Conservation (phyloP, 2,888 invertebrate genomes). For the Xestoiulus laeticollis region DNA sequence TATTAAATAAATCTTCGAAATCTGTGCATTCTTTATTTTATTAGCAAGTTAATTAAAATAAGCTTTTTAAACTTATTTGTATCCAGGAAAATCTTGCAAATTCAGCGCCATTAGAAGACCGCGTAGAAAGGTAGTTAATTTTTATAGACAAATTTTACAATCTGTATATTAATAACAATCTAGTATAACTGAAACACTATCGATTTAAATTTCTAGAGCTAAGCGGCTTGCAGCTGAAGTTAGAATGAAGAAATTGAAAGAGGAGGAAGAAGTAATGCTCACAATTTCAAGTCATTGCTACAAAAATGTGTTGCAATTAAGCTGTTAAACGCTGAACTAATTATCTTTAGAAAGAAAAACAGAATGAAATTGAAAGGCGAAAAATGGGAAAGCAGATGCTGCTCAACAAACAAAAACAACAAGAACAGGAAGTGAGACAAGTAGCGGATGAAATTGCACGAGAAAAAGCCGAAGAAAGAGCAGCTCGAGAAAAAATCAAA, state of each 20-base stretch:
- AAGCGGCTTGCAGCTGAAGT: constrained; percentile 59
- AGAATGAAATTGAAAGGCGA: constrained; percentile 76
- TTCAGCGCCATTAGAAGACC: constrained; percentile 47
- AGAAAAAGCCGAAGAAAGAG: constrained; percentile 78
- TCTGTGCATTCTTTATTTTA: neutral
- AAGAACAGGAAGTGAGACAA: constrained; percentile 78
- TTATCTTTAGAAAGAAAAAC: constrained; percentile 63
- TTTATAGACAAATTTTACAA: too few species aligned
- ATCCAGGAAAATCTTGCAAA: neutral
- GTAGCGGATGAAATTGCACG: constrained; percentile 77
- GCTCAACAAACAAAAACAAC: constrained; percentile 76
- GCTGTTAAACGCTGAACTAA: too few species aligned
- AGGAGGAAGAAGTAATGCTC: constrained; percentile 72
- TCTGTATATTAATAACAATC: too few species aligned
- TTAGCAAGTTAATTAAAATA: neutral
- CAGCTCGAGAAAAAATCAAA: constrained; percentile 78
- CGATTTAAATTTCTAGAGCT: constrained; percentile 50
- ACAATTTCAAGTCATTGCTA: neutral
- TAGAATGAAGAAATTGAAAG: constrained; percentile 66
- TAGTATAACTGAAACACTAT: too few species aligned
- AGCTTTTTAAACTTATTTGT: neutral
- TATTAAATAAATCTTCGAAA: neutral
- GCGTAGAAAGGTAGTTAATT: constrained; percentile 42
- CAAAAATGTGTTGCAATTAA: too few species aligned
- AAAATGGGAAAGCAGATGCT: constrained; percentile 77